These are phyloP conservation scores for Chaetura pelagica DNA, from an alignment of 2,113 vertebrate species.

Conservation along the genomic window DNA sequence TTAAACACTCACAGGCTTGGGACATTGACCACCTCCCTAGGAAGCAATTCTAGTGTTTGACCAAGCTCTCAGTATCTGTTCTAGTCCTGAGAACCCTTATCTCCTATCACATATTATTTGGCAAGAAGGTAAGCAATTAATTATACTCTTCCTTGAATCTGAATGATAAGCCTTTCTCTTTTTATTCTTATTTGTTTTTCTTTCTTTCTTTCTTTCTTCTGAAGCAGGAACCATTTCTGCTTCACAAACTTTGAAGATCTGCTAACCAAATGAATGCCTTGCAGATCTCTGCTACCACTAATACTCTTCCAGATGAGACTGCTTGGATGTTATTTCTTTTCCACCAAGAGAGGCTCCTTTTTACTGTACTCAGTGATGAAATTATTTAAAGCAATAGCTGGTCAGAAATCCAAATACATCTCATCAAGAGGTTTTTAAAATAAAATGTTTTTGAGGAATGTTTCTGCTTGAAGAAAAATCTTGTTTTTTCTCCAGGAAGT, in stretches of 20 bases:
- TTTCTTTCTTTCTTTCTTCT: neutral
- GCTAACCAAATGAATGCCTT: neutral
- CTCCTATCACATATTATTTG: neutral
- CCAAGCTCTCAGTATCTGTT: neutral
- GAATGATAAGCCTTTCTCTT: neutral
- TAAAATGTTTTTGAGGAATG: constrained; percentile 6
- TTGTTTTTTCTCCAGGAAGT: constrained; percentile 28
- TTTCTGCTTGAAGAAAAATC: constrained; percentile 24
- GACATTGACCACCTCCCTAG: neutral
- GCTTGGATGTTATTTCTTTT: neutral
- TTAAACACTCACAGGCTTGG: neutral
- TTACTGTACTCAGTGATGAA: neutral
- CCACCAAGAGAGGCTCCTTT: neutral
- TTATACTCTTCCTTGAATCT: neutral
- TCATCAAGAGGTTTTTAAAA: constrained; percentile 28
- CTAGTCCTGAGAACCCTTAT: neutral
- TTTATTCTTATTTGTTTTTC: neutral
- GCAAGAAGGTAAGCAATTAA: neutral
- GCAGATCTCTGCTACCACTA: neutral
- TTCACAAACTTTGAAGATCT: neutral
- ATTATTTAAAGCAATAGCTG: constrained; percentile 23
- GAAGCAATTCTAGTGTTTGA: neutral
- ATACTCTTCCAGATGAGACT: neutral
- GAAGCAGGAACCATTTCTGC: neutral
- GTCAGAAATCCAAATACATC: constrained; percentile 37